phyloP scores from a whole-genome alignment of 2,888 invertebrate species.

The Bembecia ichneumoniformis region DNA sequence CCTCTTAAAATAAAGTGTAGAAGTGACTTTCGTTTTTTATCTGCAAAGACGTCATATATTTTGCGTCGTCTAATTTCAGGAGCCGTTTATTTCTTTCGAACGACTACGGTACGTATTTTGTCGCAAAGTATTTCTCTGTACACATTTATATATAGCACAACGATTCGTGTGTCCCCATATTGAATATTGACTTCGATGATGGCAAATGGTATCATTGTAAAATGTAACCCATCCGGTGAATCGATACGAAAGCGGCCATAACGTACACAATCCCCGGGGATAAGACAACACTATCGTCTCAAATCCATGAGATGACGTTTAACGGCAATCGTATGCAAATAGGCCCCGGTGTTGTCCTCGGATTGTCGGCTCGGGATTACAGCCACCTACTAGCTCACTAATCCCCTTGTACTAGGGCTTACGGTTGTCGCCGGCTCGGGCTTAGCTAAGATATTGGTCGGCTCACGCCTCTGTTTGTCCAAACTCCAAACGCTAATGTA shows the following conservation, averaged over 20 bases:
- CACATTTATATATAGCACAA: too few species aligned
- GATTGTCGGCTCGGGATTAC: slow-evolving; percentile 32
- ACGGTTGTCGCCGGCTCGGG: slow-evolving; percentile 14
- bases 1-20: slow-evolving; percentile 49
- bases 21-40: slow-evolving; percentile 49
- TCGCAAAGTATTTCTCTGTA: too few species aligned
- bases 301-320: slow-evolving; percentile 56
- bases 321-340: slow-evolving; percentile 65
- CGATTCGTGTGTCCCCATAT: too few species aligned
- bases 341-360: slow-evolving; percentile 25
- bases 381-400: slow-evolving; percentile 13
- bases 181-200: too few species aligned
- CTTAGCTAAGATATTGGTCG: slow-evolving; percentile 15
- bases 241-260: too few species aligned
- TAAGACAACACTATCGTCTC: slow-evolving; percentile 43
- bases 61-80: not conserved
- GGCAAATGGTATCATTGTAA: too few species aligned
- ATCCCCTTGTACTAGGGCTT: slow-evolving; percentile 14
- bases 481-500: too few species aligned
- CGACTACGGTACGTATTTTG: too few species aligned
- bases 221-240: too few species aligned
- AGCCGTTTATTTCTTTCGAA: not conserved
- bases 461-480: not conserved
- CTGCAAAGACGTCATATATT: not conserved
- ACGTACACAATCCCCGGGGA: slow-evolving; percentile 18